Evolutionary conservation across 2,888 invertebrate species (phyloP), one percentile per base, ranked within the genome.

Genomic region (Drosophila birchii): DNA sequence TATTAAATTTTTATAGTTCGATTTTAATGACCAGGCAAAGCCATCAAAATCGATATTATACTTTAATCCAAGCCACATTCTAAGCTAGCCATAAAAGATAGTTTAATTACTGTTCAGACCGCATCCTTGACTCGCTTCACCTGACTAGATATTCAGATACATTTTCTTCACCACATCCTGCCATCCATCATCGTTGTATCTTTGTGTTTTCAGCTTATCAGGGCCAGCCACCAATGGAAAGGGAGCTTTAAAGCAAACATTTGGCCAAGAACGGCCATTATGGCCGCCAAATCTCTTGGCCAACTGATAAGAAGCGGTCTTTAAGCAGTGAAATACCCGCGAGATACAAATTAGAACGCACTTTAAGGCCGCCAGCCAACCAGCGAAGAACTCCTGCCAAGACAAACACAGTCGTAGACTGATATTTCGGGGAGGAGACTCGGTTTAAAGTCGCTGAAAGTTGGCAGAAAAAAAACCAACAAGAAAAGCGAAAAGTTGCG

Each of bases 351-450:
- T 49, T 68, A 73, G 59, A 60, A 75, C 80, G 78, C 78, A 82
- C 84, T 89, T 81, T 83, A 86, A 88, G 39, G 78, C 79, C 80
- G 70, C 90, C 91, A 90, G 89, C 90, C 89, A 90, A 82, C 88
- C 81, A 78, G 76, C 68, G 61, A 75, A 49, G 62, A 60, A 58
- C 51, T 44, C 11, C 43, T 49, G 49, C 60, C 61, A 78, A 58
- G 66, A 51, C 60, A 73, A 60, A 71, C 49, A 71, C 49, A 47
- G 38, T 14, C 43, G 39, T 8, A 9, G 12, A 59, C 26, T 45
- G 53, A 64, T 41, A 54, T 53, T 63, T 68, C 41, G 67, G 78
- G 85, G 86, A 82, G 86, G 86, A 83, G 80, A 79, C 79, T 66
- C 64, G 66, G 70, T 79, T 87, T 75, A 79, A 80, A 74, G 76